These are phyloP conservation scores for Smutsia temminckii DNA, from an alignment of 2,797 vertebrate species.

Conservation along the genomic window DNA sequence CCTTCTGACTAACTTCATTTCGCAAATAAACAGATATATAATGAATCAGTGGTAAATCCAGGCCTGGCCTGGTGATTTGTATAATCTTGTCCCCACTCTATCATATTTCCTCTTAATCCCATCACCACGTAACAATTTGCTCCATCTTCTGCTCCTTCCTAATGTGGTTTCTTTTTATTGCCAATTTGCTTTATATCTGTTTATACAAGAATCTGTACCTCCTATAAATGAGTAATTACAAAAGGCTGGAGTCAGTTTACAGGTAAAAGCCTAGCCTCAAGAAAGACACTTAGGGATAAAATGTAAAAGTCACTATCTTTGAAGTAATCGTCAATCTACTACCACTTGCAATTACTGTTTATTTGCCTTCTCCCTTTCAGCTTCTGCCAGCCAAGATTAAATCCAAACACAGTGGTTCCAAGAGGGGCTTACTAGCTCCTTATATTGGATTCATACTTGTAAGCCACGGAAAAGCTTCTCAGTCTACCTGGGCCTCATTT, in stretches of 20 bases:
- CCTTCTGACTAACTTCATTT: background rate
- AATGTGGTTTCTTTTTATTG: slow-evolving; percentile 43
- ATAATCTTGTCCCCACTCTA: background rate
- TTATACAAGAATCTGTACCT: slow-evolving; percentile 12
- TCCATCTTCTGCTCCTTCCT: background rate
- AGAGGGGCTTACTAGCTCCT: background rate
- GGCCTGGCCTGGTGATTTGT: background rate
- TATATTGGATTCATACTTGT: background rate
- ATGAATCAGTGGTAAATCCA: background rate
- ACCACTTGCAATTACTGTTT: background rate
- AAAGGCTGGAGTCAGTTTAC: slow-evolving; percentile 6
- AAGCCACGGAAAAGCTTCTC: slow-evolving; percentile 59
- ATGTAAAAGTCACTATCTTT: slow-evolving; percentile 20
- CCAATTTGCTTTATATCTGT: slow-evolving; percentile 34
- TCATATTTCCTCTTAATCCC: background rate
- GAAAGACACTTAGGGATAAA: slow-evolving; percentile 12
- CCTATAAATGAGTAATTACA: slow-evolving; percentile 39
- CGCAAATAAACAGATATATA: background rate
- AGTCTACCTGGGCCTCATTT: slow-evolving; percentile 71
- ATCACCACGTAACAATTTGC: background rate
- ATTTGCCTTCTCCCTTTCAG: background rate
- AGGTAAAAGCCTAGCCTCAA: slow-evolving; percentile 20
- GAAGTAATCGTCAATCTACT: background rate
- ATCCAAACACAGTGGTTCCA: background rate
- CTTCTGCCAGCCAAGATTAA: slow-evolving; percentile 11